Evolutionary conservation across 2,888 invertebrate species (phyloP).

Genomic region (Megamerina dolium): DNA sequence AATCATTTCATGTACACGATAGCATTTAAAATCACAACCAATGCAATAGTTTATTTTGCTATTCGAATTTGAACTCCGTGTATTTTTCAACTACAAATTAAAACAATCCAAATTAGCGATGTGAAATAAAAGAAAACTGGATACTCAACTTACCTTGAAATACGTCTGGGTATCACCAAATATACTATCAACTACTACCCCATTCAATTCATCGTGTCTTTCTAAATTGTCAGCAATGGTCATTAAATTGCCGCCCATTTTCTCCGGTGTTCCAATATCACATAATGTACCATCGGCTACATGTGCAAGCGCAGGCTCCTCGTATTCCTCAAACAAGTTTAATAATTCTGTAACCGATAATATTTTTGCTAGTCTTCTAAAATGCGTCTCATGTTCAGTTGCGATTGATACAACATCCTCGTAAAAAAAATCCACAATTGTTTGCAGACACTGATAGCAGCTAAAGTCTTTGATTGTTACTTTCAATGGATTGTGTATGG

Average conservation of each 20-base stretch:
- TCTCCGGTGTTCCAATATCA: too few species aligned
- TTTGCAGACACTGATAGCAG: conserved; percentile 39
- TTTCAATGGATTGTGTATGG: conserved; percentile 45
- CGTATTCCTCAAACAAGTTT: conserved; percentile 35
- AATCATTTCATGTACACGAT: conserved; percentile 47
- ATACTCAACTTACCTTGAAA: conserved; percentile 31
- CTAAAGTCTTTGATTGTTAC: conserved; percentile 41
- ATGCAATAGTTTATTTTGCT: conserved; percentile 49
- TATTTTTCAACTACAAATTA: conserved; percentile 30
- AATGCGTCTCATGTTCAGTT: conserved; percentile 42
- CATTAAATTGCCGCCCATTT: conserved; percentile 6
- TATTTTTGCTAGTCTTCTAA: conserved; percentile 41
- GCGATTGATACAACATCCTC: conserved; percentile 41
- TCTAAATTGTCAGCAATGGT: neutral
- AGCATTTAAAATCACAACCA: conserved; percentile 47
- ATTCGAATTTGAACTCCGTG: conserved; percentile 30
- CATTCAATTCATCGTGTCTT: conserved; percentile 14
- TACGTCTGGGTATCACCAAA: conserved; percentile 42
- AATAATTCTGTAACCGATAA: conserved; percentile 38
- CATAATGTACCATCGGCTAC: too few species aligned
- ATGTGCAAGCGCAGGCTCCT: too few species aligned
- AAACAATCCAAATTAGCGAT: neutral
- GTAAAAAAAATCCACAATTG: conserved; percentile 45
- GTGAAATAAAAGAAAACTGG: neutral
- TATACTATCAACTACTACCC: conserved; percentile 31